A percentile compares a stretch with the other conserved stretches of the same genome.
Evolutionary conservation across 1,140 invertebrate genomes (phyloP).

Genomic region (Polypedilum vanderplanki): DNA sequence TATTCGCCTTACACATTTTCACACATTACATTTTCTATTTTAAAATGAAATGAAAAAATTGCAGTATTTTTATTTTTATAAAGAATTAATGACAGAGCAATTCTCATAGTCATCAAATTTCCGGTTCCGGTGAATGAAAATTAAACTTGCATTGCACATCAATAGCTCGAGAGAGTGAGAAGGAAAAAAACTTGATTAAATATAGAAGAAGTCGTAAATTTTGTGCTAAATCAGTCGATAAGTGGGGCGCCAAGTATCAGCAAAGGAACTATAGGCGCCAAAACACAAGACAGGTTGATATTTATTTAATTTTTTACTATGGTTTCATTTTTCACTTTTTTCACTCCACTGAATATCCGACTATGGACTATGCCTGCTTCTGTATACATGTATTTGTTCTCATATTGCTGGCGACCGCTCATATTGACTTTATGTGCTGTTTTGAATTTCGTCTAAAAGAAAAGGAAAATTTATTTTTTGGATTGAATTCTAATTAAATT

Average conservation of each 20-base stretch:
- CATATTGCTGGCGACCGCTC: background rate
- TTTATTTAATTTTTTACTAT: slow-evolving; percentile 22
- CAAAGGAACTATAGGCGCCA: slow-evolving; percentile 15
- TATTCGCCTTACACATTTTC: too few species aligned
- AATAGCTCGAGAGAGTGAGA: background rate
- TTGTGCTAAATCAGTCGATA: slow-evolving; percentile 23
- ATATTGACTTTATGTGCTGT: background rate
- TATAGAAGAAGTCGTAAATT: background rate
- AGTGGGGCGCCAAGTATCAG: background rate
- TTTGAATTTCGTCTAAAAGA: too few species aligned
- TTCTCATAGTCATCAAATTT: too few species aligned
- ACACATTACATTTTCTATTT: too few species aligned
- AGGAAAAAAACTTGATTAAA: too few species aligned
- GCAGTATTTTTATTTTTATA: too few species aligned
- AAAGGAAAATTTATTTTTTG: background rate
- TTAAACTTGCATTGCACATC: background rate
- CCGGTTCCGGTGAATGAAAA: background rate
- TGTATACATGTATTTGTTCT: background rate
- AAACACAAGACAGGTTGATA: slow-evolving; percentile 23
- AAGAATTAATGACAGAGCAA: too few species aligned
- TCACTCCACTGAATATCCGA: background rate
- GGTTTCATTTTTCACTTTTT: slow-evolving; percentile 25
- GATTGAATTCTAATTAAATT: slow-evolving; percentile 9
- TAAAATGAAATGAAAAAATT: too few species aligned
- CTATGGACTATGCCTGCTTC: too few species aligned